Base-by-base conservation (phyloP, 1,140 invertebrate genomes). In the Achroia grisella region DNA sequence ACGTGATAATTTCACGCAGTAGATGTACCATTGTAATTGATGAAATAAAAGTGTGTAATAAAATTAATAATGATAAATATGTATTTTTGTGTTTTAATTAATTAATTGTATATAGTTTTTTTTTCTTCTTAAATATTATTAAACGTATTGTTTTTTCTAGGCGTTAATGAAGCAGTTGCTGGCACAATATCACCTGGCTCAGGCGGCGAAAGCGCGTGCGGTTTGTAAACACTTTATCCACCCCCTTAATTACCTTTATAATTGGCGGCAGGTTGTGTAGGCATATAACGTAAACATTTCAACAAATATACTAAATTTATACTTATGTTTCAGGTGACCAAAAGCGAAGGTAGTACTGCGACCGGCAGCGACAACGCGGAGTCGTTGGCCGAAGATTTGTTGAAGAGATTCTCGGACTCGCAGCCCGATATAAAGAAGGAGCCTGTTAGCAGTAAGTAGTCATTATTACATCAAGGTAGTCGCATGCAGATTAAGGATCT, bases 301-400 rank as follows among this genome's bases (percentile, higher is more conserved):
- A n/a, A 37, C 8, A 15, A 13, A 17, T n/a, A 6, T 10, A 15
- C 35, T 37, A 37, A 37, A 39, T 27, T 10, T 13, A 30, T 54
- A 8, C 36, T 32, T 46, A 4, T 43, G 2, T 67, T 40, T 11
- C 56, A 85, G 81, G 77, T 83, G 39, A 73, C 79, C 46, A 85
- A 83, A 62, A 83, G 62, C 49, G 79, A 83, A 72, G 62, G 59
- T 40, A 63, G 59, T 33, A 50, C 29, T 15, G 90, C 92, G 2
- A 91, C 57, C 52, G 58, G 64, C 50, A 63, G 76, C 62, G 79
- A 83, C 48, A 80, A 91, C 48, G 91, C 93, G 0, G 93, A 93
- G 10, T 92, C 93, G 10, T 85, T 96, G 34, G 92, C 93, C 29
- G 95, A 97, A 74, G 94, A 96, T 78, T 75, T 95, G 27, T 76